Evolutionary conservation across 2,113 vertebrate genomes (phyloP), one percentile per base, ranked within the genome.

Genomic region (Helogale parvula): DNA sequence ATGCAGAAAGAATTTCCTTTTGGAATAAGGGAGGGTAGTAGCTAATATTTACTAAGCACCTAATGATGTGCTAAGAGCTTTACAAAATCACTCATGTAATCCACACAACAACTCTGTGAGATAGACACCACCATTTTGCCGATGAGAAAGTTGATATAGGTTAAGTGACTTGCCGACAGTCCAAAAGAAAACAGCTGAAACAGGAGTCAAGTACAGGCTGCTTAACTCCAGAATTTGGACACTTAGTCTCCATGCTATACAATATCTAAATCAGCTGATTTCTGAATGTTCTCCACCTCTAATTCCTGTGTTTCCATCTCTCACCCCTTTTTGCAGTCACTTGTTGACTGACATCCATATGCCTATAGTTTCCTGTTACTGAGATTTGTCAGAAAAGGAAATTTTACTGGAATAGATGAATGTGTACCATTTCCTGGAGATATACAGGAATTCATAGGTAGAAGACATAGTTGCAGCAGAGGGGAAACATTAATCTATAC

Each of bases 61-160:
- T 87, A 79, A 85, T 15, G 16, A 66, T 87, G n/a, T 76, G 41
- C n/a, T 89, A 89, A 60, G 54, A 76, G 41, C 57, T 93, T 94
- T 71, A 94, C 2, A 87, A 38, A 92, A 93, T 93, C 38, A 96
- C 25, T 96, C 41, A 85, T 52, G 95, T 90, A 94, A 91, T 74
- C 27, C 63, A 82, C 25, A 47, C 3, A 33, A 60, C 54, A 89
- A 83, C 69, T 95, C 25, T 23, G 47, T 14, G 15, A 96, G 65
- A 29, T 3, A 88, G 74, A 83, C 27, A 80, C 33, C 50, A 27
- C 23, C 27, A 10, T 96, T 90, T 80, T 66, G 60, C 35, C 71
- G 74, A 79, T 71, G 50, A 79, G 90, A 72, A 95, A 90, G 76
- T 17, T 50, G 54, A 87, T 52, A 65, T 1, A 74, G n/a, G 35